Base-by-base conservation (phyloP, 1,140 invertebrate genomes). In the Druon quercuslanigerum region DNA sequence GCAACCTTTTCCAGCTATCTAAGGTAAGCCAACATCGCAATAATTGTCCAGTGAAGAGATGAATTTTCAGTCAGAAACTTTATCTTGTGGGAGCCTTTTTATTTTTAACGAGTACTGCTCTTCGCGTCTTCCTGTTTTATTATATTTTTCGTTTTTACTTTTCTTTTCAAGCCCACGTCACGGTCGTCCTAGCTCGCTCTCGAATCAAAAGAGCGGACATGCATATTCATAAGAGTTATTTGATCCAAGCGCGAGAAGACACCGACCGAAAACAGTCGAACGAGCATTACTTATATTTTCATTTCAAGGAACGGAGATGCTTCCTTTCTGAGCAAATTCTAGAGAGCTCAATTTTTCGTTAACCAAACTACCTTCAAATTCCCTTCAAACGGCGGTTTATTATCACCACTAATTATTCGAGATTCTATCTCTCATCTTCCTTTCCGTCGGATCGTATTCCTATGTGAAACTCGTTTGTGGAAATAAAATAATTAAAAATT, bases 161-260 rank as follows among this genome's bases (percentile, higher is more conserved):
- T 77, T 51, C 73, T 77, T 73, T 73, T 80, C 70, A 60, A 46
- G 56, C 71, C 56, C 56, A 75, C 56, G 77, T 79, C 46, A 76
- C 78, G 74, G 71, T 75, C 73, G 51, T 73, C 76, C 73, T 74
- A 74, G 20, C 40, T 50, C 74, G 50, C 60, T 78, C 76, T 75
- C 74, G 76, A 50, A 66, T 51, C 76, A 25, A 76, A 78, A 76
- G 73, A 71, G 70, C 60, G 51, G 50, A 72, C 75, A 50, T 73
- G 14, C 77, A 79, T 79, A 79, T 77, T 82, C 77, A 79, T 79
- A 77, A 82, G 77, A 79, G 76, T 82, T 82, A 79, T 79, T 75
- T 75, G 57, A 75, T 75, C 71, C 76, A 54, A 57, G 74, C 72
- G 56, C 54, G 50, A 73, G 20, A 74, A 76, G 73, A 71, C 72